Percentiles rank a stretch among this genome's conserved stretches.
These are phyloP conservation scores for Pharmacophagus antenor DNA, from an alignment of 2,888 invertebrate species.

Conservation along the genomic window DNA sequence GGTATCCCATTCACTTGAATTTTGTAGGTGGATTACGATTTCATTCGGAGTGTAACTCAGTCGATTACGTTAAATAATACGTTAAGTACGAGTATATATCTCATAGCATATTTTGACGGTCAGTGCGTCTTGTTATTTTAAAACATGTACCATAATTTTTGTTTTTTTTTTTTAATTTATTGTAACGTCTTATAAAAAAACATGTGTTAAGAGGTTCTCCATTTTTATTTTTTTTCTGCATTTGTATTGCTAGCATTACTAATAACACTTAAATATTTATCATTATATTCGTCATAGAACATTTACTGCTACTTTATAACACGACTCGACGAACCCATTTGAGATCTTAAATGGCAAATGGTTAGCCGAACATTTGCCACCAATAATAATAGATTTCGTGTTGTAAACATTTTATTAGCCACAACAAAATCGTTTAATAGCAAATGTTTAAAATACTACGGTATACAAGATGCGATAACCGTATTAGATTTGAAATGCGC, in stretches of 20 bases:
- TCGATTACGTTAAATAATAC: conserved; percentile 1
- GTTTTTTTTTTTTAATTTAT: not conserved
- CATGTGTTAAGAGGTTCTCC: too few relatives aligned
- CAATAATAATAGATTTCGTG: conserved; percentile 20
- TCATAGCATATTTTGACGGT: conserved; percentile 1
- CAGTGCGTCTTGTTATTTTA: not conserved
- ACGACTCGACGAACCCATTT: conserved; percentile 20
- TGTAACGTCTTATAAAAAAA: too few relatives aligned
- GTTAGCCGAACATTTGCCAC: conserved; percentile 6
- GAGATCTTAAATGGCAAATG: conserved; percentile 14
- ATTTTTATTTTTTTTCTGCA: not conserved
- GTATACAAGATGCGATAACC: conserved; percentile 24
- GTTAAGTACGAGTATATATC: not conserved
- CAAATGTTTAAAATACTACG: conserved; percentile 6
- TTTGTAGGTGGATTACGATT: conserved; percentile 23
- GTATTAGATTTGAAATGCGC: conserved; percentile 20
- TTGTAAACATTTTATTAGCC: conserved; percentile 22
- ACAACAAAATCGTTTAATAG: conserved; percentile 10
- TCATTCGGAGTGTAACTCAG: conserved; percentile 3
- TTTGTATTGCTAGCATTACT: not conserved
- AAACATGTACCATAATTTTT: too few relatives aligned
- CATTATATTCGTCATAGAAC: conserved; percentile 6
- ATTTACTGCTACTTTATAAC: not conserved
- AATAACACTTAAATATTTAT: not conserved
- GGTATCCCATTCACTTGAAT: conserved; percentile 28